Evolutionary conservation across 2,888 invertebrate genomes (phyloP).

Genomic region (Lasioglossum pauxillum): DNA sequence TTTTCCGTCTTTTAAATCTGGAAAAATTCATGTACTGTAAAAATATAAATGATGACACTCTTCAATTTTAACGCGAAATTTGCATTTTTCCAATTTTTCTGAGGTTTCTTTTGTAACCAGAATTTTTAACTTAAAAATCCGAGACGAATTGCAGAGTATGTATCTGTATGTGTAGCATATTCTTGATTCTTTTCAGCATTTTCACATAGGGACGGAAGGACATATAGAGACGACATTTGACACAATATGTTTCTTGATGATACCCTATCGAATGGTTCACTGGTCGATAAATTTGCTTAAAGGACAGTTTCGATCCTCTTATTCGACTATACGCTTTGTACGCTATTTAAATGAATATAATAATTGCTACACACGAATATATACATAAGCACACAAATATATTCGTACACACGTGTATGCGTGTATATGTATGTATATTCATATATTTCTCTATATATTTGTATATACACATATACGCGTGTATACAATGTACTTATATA

Average conservation of each 20-base stretch:
- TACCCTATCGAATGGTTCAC: not conserved
- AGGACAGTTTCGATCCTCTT: not conserved
- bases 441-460: slow-evolving; percentile 28
- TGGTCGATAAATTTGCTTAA: not conserved
- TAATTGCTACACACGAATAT: slow-evolving; percentile 69
- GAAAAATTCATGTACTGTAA: not conserved
- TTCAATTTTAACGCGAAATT: not conserved
- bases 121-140: not conserved
- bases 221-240: not conserved
- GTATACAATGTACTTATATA: slow-evolving; percentile 67
- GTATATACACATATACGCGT: slow-evolving; percentile 49
- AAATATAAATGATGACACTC: not conserved
- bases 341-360: slow-evolving; percentile 82
- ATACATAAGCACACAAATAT: slow-evolving; percentile 73
- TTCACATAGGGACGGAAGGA: not conserved
- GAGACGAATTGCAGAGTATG: not conserved
- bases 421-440: slow-evolving; percentile 34
- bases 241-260: not conserved
- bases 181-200: not conserved
- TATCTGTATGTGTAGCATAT: not conserved
- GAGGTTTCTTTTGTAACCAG: not conserved
- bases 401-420: slow-evolving; percentile 52
- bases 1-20: no score
- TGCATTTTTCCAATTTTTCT: not conserved
- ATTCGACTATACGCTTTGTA: slow-evolving; percentile 72